Percentiles rank a stretch among this genome's conserved stretches.
phyloP scores from a whole-genome alignment of 1,140 invertebrate genomes.

The Hetaerina americana region DNA sequence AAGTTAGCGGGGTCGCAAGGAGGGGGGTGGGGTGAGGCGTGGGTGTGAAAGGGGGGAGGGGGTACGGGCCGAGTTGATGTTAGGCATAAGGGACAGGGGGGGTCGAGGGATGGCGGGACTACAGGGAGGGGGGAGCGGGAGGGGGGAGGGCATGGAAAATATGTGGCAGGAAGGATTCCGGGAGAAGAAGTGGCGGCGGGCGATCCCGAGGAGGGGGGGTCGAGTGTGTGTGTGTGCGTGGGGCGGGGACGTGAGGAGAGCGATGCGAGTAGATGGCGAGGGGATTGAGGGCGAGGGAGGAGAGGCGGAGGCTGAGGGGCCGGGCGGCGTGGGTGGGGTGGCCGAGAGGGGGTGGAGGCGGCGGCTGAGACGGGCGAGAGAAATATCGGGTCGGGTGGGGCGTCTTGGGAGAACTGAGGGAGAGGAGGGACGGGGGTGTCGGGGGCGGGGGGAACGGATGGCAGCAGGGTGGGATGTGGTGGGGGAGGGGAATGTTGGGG shows the following conservation, averaged over 20 bases:
- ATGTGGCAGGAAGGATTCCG: no score
- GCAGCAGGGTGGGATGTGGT: not conserved
- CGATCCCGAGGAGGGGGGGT: no score
- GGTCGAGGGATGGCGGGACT: not conserved
- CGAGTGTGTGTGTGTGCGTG: no score
- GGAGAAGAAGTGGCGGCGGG: no score
- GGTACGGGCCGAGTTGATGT: not conserved
- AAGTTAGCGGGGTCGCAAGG: no score
- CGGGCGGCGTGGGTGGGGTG: not conserved
- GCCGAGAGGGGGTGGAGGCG: no score
- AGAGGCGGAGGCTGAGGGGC: not conserved
- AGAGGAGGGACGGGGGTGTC: not conserved
- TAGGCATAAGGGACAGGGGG: not conserved
- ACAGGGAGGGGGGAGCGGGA: not conserved
- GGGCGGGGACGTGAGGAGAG: no score
- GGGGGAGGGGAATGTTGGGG: not conserved
- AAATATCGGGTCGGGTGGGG: not conserved
- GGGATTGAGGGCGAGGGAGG: not conserved
- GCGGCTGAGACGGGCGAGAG: not conserved
- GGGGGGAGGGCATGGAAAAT: no score
- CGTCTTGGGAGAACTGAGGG: not conserved
- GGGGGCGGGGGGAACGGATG: not conserved
- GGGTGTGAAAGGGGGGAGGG: not conserved
- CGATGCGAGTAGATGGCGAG: not conserved
- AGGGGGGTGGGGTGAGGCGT: no score